Conservation (phyloP, 2,797 vertebrate species). For the Artibeus lituratus region DNA sequence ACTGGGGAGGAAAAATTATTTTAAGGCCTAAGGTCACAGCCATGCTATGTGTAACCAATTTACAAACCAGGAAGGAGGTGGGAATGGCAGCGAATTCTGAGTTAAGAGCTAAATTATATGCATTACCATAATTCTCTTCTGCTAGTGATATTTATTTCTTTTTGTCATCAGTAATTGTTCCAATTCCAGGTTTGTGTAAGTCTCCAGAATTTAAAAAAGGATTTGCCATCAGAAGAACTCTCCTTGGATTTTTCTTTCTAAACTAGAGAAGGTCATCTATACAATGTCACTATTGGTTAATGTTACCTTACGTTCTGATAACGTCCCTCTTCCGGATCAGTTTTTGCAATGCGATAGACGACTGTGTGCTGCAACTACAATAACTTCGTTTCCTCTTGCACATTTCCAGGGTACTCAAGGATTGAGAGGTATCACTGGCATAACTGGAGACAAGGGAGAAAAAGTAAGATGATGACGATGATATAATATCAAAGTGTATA, state of each 20-base stretch:
- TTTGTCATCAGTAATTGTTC: neutral
- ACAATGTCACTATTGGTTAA: neutral
- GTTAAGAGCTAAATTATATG: neutral
- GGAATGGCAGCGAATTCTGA: neutral
- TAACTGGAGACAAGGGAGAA: conserved; percentile 92
- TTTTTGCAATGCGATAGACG: neutral
- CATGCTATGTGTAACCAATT: neutral
- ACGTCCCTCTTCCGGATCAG: neutral
- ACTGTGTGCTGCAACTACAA: neutral
- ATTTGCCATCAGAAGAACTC: neutral
- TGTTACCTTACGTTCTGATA: neutral
- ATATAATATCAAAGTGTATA: neutral
- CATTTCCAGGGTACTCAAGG: conserved; percentile 91
- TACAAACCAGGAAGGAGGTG: neutral
- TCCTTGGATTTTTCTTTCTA: conserved; percentile 25
- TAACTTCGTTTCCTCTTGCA: neutral
- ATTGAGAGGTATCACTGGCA: conserved; percentile 91
- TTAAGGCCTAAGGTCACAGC: neutral
- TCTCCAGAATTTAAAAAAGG: neutral
- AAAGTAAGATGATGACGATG: conserved; percentile 82
- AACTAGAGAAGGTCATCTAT: neutral
- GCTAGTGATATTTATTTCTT: neutral
- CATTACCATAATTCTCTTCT: neutral
- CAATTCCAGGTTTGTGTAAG: neutral
- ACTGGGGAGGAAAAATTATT: neutral